Percentiles rank a stretch among this genome's conserved stretches.
phyloP scores from a whole-genome alignment of 2,797 vertebrate genomes.

The Hemitrygon akajei region DNA sequence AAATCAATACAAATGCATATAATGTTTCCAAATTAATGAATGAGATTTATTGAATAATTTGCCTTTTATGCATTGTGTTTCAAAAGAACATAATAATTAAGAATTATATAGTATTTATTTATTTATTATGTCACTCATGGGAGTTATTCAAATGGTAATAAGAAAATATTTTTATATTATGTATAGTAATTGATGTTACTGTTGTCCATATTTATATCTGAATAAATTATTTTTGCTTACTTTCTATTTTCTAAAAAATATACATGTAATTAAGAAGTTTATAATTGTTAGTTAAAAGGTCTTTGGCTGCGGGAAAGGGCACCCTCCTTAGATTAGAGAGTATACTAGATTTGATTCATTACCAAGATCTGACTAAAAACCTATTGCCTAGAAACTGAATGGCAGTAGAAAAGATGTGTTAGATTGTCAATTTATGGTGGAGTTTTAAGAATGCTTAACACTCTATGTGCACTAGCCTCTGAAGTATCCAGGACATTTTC shows the following conservation, averaged over 20 bases:
- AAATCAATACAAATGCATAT: not conserved
- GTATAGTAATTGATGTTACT: not conserved
- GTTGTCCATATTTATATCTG: slow-evolving; percentile 23
- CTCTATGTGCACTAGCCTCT: too few species aligned
- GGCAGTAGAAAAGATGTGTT: too few species aligned
- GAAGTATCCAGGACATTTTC: too few species aligned
- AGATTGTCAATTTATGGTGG: too few species aligned
- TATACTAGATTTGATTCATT: too few species aligned
- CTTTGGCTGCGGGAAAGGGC: too few species aligned
- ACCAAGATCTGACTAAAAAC: too few species aligned
- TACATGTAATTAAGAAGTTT: not conserved
- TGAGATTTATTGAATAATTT: not conserved
- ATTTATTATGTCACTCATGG: not conserved
- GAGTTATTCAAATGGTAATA: slow-evolving; percentile 1
- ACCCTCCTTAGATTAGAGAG: too few species aligned
- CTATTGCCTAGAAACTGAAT: too few species aligned
- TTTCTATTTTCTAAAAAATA: not conserved
- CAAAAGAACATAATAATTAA: not conserved
- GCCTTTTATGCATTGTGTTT: not conserved
- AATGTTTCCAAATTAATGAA: not conserved
- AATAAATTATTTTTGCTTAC: slow-evolving; percentile 32
- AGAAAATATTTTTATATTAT: slow-evolving; percentile 10
- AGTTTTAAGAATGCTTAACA: too few species aligned
- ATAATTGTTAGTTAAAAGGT: too few species aligned
- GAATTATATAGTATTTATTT: slow-evolving; percentile 26